These are phyloP conservation scores for Syndactyla subalaris DNA, from an alignment of 2,797 vertebrate genomes.

Conservation along the genomic window DNA sequence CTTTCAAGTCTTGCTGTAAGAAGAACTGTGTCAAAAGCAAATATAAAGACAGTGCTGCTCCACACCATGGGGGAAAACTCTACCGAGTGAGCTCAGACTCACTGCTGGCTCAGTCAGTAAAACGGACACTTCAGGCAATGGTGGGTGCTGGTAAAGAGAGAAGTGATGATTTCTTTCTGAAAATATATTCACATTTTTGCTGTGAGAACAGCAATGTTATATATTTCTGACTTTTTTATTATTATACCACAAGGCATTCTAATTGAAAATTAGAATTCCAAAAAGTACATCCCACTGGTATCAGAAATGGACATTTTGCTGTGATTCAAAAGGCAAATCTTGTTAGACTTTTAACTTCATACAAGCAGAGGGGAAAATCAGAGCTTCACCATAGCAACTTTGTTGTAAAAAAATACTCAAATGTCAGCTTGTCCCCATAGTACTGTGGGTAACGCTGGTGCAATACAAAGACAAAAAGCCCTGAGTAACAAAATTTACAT, in stretches of 20 bases:
- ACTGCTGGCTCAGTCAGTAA: neutral
- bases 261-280: neutral
- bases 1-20: conserved; percentile 29
- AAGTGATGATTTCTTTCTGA: neutral
- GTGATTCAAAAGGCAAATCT: conserved; percentile 4
- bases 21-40: conserved; percentile 51
- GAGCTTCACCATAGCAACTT: conserved; percentile 65
- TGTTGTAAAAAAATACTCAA: conserved; percentile 25
- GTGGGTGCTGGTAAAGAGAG: neutral
- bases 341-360: neutral
- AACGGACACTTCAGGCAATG: neutral
- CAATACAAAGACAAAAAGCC: neutral
- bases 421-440: conserved; percentile 50
- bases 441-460: neutral
- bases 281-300: neutral
- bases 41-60: neutral
- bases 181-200: neutral
- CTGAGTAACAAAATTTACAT: neutral
- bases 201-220: neutral
- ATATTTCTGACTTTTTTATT: neutral
- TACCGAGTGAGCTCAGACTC: conserved; percentile 17
- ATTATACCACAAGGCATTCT: neutral
- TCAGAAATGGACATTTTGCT: neutral
- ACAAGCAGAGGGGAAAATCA: neutral
- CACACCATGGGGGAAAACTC: neutral